A percentile compares a stretch with the other conserved stretches of the same genome.
Evolutionary conservation across 2,888 invertebrate species (phyloP).

Genomic region (Siphlonurus alternatus): DNA sequence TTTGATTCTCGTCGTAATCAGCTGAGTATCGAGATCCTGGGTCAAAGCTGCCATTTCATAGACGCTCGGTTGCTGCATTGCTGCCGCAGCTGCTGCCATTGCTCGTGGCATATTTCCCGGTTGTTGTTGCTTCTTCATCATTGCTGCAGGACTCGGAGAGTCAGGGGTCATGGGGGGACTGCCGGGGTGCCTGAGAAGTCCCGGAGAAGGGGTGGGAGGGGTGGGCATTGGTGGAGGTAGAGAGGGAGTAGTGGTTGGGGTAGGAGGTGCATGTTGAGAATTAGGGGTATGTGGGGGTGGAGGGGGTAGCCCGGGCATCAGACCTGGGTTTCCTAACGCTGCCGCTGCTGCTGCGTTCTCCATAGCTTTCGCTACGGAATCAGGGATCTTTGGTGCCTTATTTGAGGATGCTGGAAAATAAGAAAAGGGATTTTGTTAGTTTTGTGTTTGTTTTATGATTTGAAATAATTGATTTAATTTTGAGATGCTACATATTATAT

Average conservation of each 20-base stretch:
- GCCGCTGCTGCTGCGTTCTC: conserved; percentile 24
- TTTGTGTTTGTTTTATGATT: no score
- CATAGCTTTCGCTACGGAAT: neutral
- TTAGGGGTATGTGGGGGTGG: conserved; percentile 24
- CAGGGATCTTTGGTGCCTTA: neutral
- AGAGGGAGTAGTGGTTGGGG: conserved; percentile 28
- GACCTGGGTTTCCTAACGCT: conserved; percentile 22
- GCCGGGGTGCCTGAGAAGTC: conserved; percentile 45
- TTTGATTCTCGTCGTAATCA: conserved; percentile 91
- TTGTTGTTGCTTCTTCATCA: conserved; percentile 19
- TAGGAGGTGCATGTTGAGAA: conserved; percentile 22
- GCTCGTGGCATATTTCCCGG: conserved; percentile 23
- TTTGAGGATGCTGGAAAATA: neutral
- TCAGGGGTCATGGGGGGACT: conserved; percentile 59
- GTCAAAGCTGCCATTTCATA: conserved; percentile 96
- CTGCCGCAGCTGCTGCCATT: conserved; percentile 31
- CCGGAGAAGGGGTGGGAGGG: conserved; percentile 6
- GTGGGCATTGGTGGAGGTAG: conserved; percentile 16
- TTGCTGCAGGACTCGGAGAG: conserved; percentile 19
- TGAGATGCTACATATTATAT: neutral
- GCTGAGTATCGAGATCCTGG: conserved; percentile 90
- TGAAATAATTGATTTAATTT: no score
- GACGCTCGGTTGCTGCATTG: conserved; percentile 59
- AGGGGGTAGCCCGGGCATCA: conserved; percentile 24
- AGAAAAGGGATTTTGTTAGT: neutral